A percentile compares a stretch with the other conserved stretches of the same genome.
Evolutionary conservation across 2,797 vertebrate genomes (phyloP).

Genomic region (Alauda arvensis): DNA sequence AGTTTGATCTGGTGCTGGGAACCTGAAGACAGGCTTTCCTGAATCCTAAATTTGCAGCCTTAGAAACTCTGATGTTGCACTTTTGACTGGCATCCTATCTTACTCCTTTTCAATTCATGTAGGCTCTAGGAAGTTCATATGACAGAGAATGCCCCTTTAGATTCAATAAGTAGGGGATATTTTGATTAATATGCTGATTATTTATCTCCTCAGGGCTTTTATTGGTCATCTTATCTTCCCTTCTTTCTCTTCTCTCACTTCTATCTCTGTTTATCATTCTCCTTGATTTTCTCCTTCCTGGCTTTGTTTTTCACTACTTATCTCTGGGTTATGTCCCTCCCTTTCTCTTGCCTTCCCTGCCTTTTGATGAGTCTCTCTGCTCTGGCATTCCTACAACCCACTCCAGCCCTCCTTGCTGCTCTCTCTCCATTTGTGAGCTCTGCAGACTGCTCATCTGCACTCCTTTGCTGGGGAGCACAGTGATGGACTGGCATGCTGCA

Average conservation of each 20-base stretch:
- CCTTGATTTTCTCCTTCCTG: conserved; percentile 4
- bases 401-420: not conserved
- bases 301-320: not conserved
- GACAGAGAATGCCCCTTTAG: not conserved
- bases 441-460: not conserved
- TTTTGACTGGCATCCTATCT: not conserved
- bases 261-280: not conserved
- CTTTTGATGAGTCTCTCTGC: not conserved
- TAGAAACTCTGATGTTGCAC: not conserved
- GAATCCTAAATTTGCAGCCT: not conserved
- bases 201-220: not conserved
- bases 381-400: not conserved
- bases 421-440: fast-evolving
- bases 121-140: not conserved
- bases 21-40: not conserved
- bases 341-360: not conserved
- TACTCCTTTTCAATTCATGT: not conserved
- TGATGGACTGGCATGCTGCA: not conserved
- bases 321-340: not conserved
- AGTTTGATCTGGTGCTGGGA: not conserved
- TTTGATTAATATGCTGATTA: not conserved
- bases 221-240: not conserved
- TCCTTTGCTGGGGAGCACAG: not conserved
- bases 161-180: not conserved
- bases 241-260: not conserved